Evolutionary conservation across 2,888 invertebrate species (phyloP).

Genomic region (Scaptomyza caliginosa): DNA sequence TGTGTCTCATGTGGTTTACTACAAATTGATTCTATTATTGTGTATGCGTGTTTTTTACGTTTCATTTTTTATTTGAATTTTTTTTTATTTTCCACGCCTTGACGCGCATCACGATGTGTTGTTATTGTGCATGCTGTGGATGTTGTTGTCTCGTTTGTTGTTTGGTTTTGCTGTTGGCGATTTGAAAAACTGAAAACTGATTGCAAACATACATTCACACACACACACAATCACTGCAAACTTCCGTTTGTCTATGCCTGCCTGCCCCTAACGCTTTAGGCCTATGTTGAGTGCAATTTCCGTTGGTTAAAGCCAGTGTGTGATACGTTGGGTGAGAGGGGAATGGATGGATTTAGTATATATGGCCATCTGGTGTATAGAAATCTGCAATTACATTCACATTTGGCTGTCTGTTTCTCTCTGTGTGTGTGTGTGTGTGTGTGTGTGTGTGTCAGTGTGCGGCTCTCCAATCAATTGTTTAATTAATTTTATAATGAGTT

Average conservation of each 20-base stretch:
- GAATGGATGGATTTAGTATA: not conserved
- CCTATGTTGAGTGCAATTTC: conserved; percentile 66
- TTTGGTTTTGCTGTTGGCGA: conserved; percentile 63
- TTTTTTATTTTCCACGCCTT: conserved; percentile 8
- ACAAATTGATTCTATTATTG: conserved; percentile 81
- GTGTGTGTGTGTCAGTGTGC: conserved; percentile 13
- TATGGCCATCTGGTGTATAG: conserved; percentile 20
- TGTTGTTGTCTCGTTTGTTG: conserved; percentile 46
- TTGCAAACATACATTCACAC: conserved; percentile 55
- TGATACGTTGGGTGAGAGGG: not conserved
- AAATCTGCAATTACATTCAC: conserved; percentile 56
- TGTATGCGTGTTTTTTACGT: conserved; percentile 18
- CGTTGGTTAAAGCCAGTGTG: conserved; percentile 31
- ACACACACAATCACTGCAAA: conserved; percentile 4
- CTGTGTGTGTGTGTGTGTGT: not conserved
- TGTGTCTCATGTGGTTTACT: conserved; percentile 77
- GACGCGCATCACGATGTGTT: conserved; percentile 26
- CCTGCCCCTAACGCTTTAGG: conserved; percentile 9
- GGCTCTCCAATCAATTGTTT: conserved; percentile 74
- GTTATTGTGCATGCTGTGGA: conserved; percentile 37
- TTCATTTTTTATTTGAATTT: not conserved
- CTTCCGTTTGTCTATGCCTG: conserved; percentile 26
- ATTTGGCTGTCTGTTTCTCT: conserved; percentile 22
- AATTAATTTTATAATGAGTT: conserved; percentile 82
- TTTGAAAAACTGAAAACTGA: conserved; percentile 75